phyloP scores from a whole-genome alignment of 2,797 vertebrate species.

The Danio choprae region DNA sequence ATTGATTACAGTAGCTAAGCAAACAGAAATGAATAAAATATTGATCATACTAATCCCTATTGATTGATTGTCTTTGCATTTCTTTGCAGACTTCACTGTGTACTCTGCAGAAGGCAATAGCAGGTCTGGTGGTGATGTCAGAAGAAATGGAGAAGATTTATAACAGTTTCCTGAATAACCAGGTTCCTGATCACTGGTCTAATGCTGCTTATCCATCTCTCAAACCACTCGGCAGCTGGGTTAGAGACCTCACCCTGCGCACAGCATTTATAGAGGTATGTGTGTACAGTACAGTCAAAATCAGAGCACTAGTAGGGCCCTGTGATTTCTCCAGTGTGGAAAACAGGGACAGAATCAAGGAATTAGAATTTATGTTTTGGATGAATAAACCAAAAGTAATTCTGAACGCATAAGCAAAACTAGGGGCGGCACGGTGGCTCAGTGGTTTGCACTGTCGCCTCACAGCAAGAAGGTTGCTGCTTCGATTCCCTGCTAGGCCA shows the following conservation, averaged over 20 bases:
- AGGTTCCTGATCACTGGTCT: constrained; percentile 77
- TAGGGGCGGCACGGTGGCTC: too few relatives aligned
- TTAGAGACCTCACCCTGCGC: constrained; percentile 81
- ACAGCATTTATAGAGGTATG: constrained; percentile 82
- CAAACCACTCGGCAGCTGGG: constrained; percentile 80
- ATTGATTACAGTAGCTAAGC: neutral
- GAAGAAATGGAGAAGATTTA: constrained; percentile 85
- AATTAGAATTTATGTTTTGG: too few relatives aligned
- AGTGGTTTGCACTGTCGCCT: too few relatives aligned
- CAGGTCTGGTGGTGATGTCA: constrained; percentile 83
- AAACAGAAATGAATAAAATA: neutral
- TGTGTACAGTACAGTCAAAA: constrained; percentile 15
- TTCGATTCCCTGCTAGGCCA: too few relatives aligned
- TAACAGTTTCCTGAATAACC: constrained; percentile 84
- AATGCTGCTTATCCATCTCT: constrained; percentile 80
- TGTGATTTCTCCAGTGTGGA: too few relatives aligned
- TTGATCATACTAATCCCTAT: neutral
- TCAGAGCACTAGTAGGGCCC: neutral
- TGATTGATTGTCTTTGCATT: constrained; percentile 15
- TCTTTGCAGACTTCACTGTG: constrained; percentile 72
- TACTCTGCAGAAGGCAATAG: constrained; percentile 82
- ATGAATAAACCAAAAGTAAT: too few relatives aligned
- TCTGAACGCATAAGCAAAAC: too few relatives aligned
- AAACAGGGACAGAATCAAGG: too few relatives aligned
- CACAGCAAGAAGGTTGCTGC: too few relatives aligned